Evolutionary conservation across 2,797 vertebrate genomes (phyloP).

Genomic region (Pterois miles): DNA sequence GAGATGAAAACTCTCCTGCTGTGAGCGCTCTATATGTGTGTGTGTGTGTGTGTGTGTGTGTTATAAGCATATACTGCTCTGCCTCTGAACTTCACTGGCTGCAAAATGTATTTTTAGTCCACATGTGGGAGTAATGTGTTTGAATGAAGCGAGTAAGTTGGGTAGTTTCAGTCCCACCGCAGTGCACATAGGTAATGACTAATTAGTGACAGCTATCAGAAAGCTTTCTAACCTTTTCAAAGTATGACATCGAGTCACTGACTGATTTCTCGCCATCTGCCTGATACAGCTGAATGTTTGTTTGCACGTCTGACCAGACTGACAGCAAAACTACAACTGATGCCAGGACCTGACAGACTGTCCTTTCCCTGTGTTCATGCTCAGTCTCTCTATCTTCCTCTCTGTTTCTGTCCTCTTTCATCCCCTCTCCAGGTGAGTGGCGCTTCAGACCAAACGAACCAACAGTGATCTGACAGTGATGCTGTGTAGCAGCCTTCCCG

Average conservation of each 20-base stretch:
- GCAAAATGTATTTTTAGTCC: constrained; percentile 75
- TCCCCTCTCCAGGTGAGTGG: constrained; percentile 72
- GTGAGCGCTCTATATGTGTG: constrained; percentile 42
- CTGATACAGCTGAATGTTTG: constrained; percentile 46
- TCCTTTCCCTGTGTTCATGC: constrained; percentile 25
- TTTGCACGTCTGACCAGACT: constrained; percentile 45
- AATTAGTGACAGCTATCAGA: constrained; percentile 60
- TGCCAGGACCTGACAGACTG: constrained; percentile 38
- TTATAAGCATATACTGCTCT: constrained; percentile 42
- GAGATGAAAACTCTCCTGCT: constrained; percentile 77
- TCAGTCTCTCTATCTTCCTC: constrained; percentile 10
- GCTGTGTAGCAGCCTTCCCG: constrained; percentile 77
- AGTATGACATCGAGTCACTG: constrained; percentile 9
- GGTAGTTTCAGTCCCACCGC: constrained; percentile 72
- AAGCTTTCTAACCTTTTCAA: constrained; percentile 52
- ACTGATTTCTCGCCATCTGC: constrained; percentile 37
- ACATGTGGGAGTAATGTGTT: constrained; percentile 79
- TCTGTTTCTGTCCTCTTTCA: constrained; percentile 4
- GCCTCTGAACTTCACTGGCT: constrained; percentile 74
- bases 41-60: constrained; percentile 21
- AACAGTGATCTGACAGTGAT: constrained; percentile 80
- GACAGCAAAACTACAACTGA: constrained; percentile 29
- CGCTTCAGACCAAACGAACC: constrained; percentile 54
- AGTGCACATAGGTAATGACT: constrained; percentile 68
- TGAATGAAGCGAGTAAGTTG: constrained; percentile 79